Evolutionary conservation across 2,888 invertebrate genomes (phyloP).

Genomic region (Synergus laeviventris): DNA sequence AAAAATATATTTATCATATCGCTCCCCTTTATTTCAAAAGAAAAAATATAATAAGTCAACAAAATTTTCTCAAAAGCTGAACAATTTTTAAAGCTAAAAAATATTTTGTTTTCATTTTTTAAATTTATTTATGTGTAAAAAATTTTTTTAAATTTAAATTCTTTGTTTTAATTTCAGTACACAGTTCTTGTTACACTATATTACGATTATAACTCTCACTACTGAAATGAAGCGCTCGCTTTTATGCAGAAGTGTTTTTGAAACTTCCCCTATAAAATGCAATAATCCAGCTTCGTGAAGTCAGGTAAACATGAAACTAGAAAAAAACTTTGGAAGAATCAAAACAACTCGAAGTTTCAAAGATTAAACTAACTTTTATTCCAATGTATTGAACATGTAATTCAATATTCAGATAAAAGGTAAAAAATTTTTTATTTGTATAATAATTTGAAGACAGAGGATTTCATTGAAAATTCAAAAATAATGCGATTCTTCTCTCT

Average conservation of each 20-base stretch:
- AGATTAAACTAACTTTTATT: neutral
- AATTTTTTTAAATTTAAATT: neutral
- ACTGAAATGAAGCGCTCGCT: neutral
- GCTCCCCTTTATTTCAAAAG: no score
- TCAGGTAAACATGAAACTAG: neutral
- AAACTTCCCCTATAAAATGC: neutral
- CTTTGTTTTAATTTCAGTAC: neutral
- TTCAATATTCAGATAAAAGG: no score
- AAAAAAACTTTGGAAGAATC: neutral
- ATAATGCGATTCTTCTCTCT: slow-evolving; percentile 5
- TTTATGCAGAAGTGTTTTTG: neutral
- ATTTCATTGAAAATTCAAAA: slow-evolving; percentile 7
- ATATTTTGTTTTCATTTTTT: neutral
- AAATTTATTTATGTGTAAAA: neutral
- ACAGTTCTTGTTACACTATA: neutral
- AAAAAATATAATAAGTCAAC: neutral
- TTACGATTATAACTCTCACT: neutral
- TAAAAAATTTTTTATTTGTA: neutral
- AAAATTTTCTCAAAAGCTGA: neutral
- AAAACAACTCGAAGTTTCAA: neutral
- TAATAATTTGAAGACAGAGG: neutral
- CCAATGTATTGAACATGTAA: no score
- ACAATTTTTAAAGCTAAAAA: no score
- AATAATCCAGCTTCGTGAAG: neutral
- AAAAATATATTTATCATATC: no score